A percentile compares a stretch with the other conserved stretches of the same genome.
Conservation (phyloP, 2,113 vertebrate species). For the Ailuropoda melanoleuca region DNA sequence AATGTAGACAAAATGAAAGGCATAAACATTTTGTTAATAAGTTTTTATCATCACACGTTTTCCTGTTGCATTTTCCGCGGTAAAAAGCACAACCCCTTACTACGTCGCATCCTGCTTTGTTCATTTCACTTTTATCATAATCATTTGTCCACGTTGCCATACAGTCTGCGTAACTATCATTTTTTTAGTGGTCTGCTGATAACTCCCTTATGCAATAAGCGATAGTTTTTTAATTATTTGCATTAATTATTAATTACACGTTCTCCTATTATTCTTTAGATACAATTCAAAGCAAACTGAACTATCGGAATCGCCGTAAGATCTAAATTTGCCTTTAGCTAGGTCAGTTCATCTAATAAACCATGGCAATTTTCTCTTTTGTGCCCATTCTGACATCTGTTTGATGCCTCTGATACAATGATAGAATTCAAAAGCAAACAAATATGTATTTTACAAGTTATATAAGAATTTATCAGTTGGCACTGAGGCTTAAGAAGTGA, state of each 20-base stretch:
- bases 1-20: background rate
- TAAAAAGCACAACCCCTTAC: background rate
- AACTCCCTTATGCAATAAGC: background rate
- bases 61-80: background rate
- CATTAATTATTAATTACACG: constrained; percentile 11
- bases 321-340: background rate
- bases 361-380: background rate
- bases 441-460: background rate
- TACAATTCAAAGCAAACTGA: background rate
- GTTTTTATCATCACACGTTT: background rate
- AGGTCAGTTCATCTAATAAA: background rate
- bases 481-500: background rate
- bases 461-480: background rate
- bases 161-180: background rate
- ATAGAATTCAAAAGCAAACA: background rate
- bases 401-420: background rate
- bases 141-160: background rate
- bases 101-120: background rate
- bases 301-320: background rate
- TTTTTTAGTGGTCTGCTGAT: background rate
- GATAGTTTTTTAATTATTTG: constrained; percentile 11
- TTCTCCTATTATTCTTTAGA: background rate
- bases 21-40: background rate
- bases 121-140: background rate
- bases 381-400: background rate